Evolutionary conservation across 2,888 invertebrate genomes (phyloP).

Genomic region (Cataglyphis altisquamis): DNA sequence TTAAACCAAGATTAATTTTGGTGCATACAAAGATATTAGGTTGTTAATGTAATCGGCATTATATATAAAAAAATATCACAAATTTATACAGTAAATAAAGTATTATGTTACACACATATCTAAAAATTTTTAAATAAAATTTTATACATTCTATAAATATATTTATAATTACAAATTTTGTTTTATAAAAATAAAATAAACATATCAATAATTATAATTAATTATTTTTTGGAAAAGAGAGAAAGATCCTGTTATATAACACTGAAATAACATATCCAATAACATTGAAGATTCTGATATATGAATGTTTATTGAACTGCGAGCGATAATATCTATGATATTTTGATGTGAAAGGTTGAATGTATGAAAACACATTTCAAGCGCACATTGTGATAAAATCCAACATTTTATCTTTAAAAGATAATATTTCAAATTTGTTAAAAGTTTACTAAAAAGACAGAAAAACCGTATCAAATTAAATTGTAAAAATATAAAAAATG

Average conservation of each 20-base stretch:
- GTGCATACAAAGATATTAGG: background rate
- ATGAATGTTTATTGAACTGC: conserved; percentile 46
- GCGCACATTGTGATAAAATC: conserved; percentile 29
- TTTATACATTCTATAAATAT: background rate
- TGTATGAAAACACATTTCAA: conserved; percentile 12
- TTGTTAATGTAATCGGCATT: background rate
- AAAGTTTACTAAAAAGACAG: background rate
- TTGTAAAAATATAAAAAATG: background rate
- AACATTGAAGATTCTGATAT: background rate
- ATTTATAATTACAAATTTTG: background rate
- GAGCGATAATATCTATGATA: conserved; percentile 32
- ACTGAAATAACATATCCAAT: background rate
- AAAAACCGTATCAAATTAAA: background rate
- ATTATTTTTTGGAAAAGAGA: background rate
- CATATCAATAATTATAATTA: conserved; percentile 14
- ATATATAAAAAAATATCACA: background rate
- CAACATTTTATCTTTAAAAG: conserved; percentile 17
- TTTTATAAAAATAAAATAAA: conserved; percentile 11
- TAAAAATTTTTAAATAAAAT: background rate
- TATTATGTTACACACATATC: background rate
- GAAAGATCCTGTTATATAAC: background rate
- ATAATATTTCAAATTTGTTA: conserved; percentile 6
- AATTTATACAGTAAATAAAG: background rate
- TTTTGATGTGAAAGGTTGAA: conserved; percentile 13
- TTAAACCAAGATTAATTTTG: background rate